Evolutionary conservation across 2,797 vertebrate species (phyloP).

Genomic region (Sus cebifrons): DNA sequence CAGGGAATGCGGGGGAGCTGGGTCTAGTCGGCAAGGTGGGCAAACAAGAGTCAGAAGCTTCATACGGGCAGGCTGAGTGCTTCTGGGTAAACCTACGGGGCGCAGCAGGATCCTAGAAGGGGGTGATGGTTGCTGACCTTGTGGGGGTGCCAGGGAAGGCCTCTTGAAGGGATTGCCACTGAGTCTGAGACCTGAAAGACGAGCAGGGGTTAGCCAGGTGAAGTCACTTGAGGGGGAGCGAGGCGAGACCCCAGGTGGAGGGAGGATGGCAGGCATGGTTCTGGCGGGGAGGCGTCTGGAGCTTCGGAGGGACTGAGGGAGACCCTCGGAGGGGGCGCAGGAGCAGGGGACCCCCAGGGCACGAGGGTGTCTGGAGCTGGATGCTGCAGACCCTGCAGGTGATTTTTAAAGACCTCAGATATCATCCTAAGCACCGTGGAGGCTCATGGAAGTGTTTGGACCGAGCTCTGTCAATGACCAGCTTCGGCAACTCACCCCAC

Average conservation of each 20-base stretch:
- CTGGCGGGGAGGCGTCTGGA: neutral
- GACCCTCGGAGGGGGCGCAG: fast-evolving
- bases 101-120: neutral
- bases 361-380: fast-evolving
- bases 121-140: neutral
- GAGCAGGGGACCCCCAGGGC: neutral
- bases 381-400: fast-evolving
- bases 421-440: neutral
- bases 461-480: neutral
- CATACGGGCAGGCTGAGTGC: neutral
- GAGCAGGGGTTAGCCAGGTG: neutral
- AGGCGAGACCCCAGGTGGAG: no score
- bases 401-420: neutral
- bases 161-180: neutral
- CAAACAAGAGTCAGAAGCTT: no score
- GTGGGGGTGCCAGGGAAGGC: neutral
- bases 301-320: neutral
- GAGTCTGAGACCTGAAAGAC: constrained; percentile 59
- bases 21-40: no score
- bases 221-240: neutral
- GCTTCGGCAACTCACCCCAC: neutral
- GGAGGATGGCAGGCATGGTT: fast-evolving
- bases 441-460: neutral
- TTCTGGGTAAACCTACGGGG: neutral
- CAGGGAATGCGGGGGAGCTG: fast-evolving